Base-by-base conservation (phyloP, 2,797 vertebrate species). In the Hafferia zeledoni region DNA sequence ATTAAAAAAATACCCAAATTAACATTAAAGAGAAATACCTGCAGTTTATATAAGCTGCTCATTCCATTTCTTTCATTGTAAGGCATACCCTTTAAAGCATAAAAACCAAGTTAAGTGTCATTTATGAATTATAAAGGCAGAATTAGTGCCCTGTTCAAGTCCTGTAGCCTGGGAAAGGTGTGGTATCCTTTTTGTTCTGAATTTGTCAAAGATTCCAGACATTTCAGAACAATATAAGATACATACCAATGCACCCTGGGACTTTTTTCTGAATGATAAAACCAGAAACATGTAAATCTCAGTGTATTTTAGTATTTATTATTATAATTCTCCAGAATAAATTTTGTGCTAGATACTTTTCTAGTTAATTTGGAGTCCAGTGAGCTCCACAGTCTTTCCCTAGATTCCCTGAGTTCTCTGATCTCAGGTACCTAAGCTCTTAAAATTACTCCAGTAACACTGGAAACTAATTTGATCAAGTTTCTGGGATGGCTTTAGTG, bases 11-110 rank as follows among this genome's bases (percentile, higher is more conserved):
- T 41, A 82, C 49, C 2, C 0, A 74, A 77, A 79, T 49, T 68
- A 89, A 91, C 55, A 71, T 83, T 47, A 55, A 87, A 92, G 44
- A 59, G 25, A 94, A 97, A 98, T 99, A 99, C 99, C 99, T 99
- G 99, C 80, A 99, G 98, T 97, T 99, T 99, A 98, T 99, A 99
- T 47, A 99, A 98, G 96, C 98, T 99, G 98, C 99, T 98, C 99
- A 99, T 99, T 94, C 99, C 99, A 39, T 99, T 99, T 91, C 98
- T 98, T 97, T 99, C 99, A 96, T 97, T 98, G 92, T 97, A 97
- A 43, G 98, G 98, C 46, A 97, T 88, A 75, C 99, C 99, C 99
- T 99, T 96, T 90, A 96, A 97, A 96, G 98, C 96, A 93, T 22
- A 67, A 95, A 94, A 80, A 30, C 3, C 79, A 81, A 46, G 80